Conservation (phyloP, 2,797 vertebrate species). For the Pseudochaenichthys georgianus region DNA sequence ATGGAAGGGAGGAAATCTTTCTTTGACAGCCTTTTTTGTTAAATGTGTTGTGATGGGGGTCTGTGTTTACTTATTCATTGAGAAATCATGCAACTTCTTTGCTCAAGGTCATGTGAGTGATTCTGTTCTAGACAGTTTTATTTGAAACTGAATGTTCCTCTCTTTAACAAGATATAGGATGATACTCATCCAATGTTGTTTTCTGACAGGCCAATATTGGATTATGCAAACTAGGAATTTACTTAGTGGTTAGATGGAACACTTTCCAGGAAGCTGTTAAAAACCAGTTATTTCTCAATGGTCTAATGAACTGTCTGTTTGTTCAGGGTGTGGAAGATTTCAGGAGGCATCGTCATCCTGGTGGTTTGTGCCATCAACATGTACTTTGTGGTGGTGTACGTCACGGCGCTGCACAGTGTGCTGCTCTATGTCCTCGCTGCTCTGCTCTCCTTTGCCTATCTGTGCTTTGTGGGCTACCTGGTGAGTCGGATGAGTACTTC, state of each 20-base stretch:
- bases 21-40: neutral
- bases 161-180: neutral
- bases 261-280: neutral
- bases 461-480: conserved; percentile 92
- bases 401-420: conserved; percentile 84
- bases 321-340: conserved; percentile 89
- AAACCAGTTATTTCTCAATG: conserved; percentile 7
- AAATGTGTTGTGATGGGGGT: neutral
- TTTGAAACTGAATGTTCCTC: neutral
- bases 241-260: neutral
- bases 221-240: conserved; percentile 25
- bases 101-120: neutral
- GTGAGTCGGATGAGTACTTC: conserved; percentile 80
- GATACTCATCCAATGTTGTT: neutral
- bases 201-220: neutral
- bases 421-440: conserved; percentile 86
- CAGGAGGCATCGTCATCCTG: conserved; percentile 87
- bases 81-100: conserved; percentile 10
- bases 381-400: conserved; percentile 94
- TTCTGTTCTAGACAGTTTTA: neutral
- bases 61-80: conserved; percentile 1
- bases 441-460: conserved; percentile 87
- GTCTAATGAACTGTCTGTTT: conserved; percentile 14
- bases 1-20: neutral
- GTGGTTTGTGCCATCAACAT: conserved; percentile 92